Evolutionary conservation across 1,140 invertebrate species (phyloP).

Genomic region (Tribolium madens): DNA sequence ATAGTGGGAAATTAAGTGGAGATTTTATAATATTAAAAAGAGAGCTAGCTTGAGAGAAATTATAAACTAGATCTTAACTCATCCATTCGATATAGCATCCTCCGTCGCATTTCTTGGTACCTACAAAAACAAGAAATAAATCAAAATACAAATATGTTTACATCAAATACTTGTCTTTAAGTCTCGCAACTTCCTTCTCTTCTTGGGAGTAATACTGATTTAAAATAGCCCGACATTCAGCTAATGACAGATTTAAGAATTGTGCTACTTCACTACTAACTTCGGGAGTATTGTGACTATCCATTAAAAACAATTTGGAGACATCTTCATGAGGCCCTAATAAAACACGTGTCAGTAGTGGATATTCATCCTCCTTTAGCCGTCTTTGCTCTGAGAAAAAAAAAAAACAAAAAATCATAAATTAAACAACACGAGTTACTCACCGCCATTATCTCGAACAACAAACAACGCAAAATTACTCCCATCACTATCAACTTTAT

Average conservation of each 20-base stretch:
- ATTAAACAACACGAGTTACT: slow-evolving; percentile 50
- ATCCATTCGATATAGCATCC: slow-evolving; percentile 79
- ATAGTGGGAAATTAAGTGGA: slow-evolving; percentile 14
- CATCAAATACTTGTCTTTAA: slow-evolving; percentile 77
- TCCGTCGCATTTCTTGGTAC: slow-evolving; percentile 74
- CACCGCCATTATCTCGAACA: slow-evolving; percentile 86
- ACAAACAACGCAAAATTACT: slow-evolving; percentile 87
- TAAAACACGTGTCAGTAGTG: slow-evolving; percentile 80
- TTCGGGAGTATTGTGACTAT: slow-evolving; percentile 79
- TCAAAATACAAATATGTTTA: slow-evolving; percentile 36
- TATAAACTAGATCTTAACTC: slow-evolving; percentile 77
- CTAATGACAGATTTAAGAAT: slow-evolving; percentile 83
- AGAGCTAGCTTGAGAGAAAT: slow-evolving; percentile 47
- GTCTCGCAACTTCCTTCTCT: slow-evolving; percentile 76
- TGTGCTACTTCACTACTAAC: slow-evolving; percentile 86
- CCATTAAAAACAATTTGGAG: slow-evolving; percentile 83
- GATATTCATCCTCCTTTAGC: slow-evolving; percentile 83
- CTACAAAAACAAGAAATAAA: slow-evolving; percentile 66
- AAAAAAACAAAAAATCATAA: slow-evolving; percentile 50
- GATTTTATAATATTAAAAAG: neutral
- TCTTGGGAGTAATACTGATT: slow-evolving; percentile 84
- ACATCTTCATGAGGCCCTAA: slow-evolving; percentile 87
- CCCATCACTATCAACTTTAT: slow-evolving; percentile 85
- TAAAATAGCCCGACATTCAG: slow-evolving; percentile 83
- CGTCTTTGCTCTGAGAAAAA: slow-evolving; percentile 81